Conservation (phyloP, 2,888 invertebrate genomes). For the Eupeodes latifasciatus region DNA sequence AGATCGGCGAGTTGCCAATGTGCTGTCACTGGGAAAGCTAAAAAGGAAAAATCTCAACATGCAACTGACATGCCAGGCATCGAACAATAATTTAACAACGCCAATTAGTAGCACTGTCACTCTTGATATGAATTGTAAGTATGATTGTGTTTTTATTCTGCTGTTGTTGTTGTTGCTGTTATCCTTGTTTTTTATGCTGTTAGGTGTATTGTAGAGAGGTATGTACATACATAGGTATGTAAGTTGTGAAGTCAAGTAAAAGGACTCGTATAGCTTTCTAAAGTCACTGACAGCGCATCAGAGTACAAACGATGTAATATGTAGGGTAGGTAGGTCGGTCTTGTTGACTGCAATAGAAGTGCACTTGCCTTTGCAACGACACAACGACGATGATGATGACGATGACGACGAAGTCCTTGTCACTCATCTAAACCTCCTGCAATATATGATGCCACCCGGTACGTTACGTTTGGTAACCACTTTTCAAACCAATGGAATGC, state of each 20-base stretch:
- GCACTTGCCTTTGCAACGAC: conserved; percentile 28
- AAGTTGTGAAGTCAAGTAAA: background rate
- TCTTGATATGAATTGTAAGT: conserved; percentile 89
- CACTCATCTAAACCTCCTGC: background rate
- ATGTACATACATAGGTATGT: background rate
- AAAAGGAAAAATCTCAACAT: conserved; percentile 88
- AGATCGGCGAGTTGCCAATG: conserved; percentile 87
- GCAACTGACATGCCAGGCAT: conserved; percentile 88
- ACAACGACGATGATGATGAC: background rate
- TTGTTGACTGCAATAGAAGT: conserved; percentile 47
- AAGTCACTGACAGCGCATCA: conserved; percentile 18
- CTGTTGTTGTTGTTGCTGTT: background rate
- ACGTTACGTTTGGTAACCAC: conserved; percentile 9
- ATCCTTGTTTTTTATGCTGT: background rate
- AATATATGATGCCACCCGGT: background rate
- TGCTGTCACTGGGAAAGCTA: conserved; percentile 87
- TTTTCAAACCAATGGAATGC: conserved; percentile 14
- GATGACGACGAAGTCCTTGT: conserved; percentile 4
- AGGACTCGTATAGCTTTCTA: background rate
- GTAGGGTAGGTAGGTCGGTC: background rate
- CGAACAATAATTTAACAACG: conserved; percentile 88
- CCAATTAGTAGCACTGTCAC: conserved; percentile 88
- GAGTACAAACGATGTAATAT: conserved; percentile 15
- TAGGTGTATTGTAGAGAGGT: background rate
- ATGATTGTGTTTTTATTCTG: conserved; percentile 41